Conservation (phyloP, 1,140 invertebrate species). For the Caenorhabditis remanei region DNA sequence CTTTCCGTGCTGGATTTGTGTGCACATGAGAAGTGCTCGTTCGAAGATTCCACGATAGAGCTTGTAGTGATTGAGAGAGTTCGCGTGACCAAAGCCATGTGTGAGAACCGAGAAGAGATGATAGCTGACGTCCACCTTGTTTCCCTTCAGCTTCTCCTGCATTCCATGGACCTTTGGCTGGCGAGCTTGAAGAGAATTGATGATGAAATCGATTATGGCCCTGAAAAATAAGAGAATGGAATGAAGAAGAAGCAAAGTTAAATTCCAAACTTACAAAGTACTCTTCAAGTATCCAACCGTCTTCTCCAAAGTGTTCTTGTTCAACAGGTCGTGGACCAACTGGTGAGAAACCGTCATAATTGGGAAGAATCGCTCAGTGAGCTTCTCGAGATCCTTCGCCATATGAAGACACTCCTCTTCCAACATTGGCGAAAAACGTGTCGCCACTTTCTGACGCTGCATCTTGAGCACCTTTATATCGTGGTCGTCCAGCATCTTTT, state of each 20-base stretch:
- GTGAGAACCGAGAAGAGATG: neutral
- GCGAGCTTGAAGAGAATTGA: neutral
- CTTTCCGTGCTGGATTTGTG: neutral
- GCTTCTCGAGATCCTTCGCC: neutral
- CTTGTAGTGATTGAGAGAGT: neutral
- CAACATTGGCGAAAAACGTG: neutral
- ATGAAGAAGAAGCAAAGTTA: neutral
- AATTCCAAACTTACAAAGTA: neutral
- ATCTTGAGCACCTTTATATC: neutral
- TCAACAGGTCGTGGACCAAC: neutral
- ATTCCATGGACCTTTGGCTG: neutral
- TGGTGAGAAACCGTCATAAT: neutral
- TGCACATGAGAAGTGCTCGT: neutral
- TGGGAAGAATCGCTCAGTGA: neutral
- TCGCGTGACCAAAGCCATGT: constrained; percentile 15
- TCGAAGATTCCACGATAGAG: neutral
- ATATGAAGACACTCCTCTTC: neutral
- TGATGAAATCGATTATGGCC: neutral
- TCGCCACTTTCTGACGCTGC: neutral
- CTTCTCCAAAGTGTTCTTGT: neutral
- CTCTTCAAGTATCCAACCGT: neutral
- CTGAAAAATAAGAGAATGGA: constrained; percentile 4
- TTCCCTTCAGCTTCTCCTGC: neutral
- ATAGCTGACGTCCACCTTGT: neutral
- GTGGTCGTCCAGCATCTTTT: neutral